Base-by-base conservation (phyloP, 2,113 vertebrate species). In the Narcine bancroftii region DNA sequence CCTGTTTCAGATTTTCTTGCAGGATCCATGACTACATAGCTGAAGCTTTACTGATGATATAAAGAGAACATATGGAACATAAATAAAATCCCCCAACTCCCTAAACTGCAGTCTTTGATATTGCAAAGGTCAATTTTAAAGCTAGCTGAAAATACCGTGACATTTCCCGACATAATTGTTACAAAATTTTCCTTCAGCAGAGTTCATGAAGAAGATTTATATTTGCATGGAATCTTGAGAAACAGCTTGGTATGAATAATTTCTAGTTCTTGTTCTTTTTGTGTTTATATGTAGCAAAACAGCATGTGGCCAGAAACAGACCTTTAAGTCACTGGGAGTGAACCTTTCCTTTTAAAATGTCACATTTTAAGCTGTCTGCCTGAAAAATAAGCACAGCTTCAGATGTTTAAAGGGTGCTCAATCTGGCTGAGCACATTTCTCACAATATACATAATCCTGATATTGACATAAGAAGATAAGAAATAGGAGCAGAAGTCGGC, bases 181-280 rank as follows among this genome's bases (percentile, higher is more conserved):
- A 36, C 81, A 87, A n/a, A 56, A n/a, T 19, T 26, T 53, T 83
- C 77, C 77, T 47, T 50, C 47, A 50, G 47, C 24, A 83, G 47
- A 53, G 79, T 83, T 83, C 47, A 53, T 4, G 47, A 53, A 33
- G 26, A 53, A n/a, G 26, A 87, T 29, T n/a, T 87, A 60, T 60
- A 21, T 60, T 60, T 60, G n/a, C 33, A 21, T 60, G n/a, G 81
- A n/a, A 60, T 87, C 81, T 36, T 36, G 81, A 87, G 53, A 53
- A 87, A 87, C 81, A 87, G 81, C 81, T 87, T 87, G 33, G n/a
- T 36, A n/a, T 87, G 81, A 87, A 87, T 87, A 87, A 87, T 87
- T 60, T 87, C 81, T 60, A 36, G 81, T 13, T 87, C n/a, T 87
- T 87, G 81, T 87, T 87, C 81, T 87, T 87, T 87, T 87, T 87